Conservation (phyloP, 2,113 vertebrate genomes). For the Cephalopterus ornatus region DNA sequence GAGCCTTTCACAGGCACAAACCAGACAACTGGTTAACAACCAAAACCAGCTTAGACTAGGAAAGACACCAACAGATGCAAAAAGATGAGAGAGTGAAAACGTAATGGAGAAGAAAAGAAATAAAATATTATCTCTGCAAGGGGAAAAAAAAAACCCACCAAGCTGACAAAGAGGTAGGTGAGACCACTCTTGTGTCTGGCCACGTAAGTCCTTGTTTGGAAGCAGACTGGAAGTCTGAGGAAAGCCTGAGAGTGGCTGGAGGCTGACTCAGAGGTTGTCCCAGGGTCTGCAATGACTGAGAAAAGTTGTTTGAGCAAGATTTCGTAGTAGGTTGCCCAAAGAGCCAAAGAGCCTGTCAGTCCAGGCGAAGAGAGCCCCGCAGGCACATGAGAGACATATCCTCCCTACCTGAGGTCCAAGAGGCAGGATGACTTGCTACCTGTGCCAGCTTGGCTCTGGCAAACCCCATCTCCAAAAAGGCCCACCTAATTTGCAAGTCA, state of each 20-base stretch:
- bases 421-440: background rate
- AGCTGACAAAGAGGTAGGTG: background rate
- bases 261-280: background rate
- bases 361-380: background rate
- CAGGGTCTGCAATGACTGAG: background rate
- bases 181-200: background rate
- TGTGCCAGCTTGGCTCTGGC: background rate
- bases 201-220: fast-evolving
- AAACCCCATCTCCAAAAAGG: background rate
- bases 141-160: background rate
- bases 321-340: background rate
- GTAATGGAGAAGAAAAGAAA: background rate
- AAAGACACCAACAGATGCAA: background rate
- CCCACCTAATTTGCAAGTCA: background rate
- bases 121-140: background rate
- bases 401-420: background rate
- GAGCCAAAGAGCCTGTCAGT: background rate
- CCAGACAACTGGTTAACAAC: background rate
- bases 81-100: background rate
- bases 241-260: background rate
- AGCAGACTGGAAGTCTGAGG: background rate
- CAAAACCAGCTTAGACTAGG: fast-evolving
- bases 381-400: background rate
- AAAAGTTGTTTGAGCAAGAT: background rate
- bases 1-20: background rate